Percentiles rank a stretch among this genome's conserved stretches.
Conservation (phyloP, 2,113 vertebrate species). For the Ceyx melanurus region DNA sequence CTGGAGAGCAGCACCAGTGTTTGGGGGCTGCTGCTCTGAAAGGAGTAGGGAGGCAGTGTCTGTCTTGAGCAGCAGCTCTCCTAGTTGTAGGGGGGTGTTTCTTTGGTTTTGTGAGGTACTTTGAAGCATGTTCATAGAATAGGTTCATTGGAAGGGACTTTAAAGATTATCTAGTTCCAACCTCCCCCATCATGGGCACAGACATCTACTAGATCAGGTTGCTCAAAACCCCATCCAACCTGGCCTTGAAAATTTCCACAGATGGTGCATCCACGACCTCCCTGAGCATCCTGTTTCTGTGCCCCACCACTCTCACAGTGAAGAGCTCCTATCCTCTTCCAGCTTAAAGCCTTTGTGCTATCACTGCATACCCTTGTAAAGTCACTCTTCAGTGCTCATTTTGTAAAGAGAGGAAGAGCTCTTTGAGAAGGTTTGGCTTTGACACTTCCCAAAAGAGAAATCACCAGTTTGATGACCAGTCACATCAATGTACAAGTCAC, state of each 20-base stretch:
- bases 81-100: rapidly evolving
- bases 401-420: not conserved
- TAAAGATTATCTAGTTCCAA: not conserved
- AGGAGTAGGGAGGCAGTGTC: rapidly evolving
- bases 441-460: not conserved
- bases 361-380: not conserved
- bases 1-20: rapidly evolving
- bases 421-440: not conserved
- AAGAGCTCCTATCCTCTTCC: no score
- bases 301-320: no score
- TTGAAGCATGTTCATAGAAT: not conserved
- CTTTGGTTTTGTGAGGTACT: not conserved
- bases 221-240: no score
- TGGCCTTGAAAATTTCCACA: no score
- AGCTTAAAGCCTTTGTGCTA: no score
- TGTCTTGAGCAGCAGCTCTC: not conserved
- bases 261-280: no score
- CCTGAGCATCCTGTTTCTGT: no score
- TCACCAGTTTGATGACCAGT: rapidly evolving
- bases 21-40: not conserved
- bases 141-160: not conserved
- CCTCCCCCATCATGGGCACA: no score
- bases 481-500: rapidly evolving
- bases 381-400: not conserved
- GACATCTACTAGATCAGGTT: not conserved